Evolutionary conservation across 1,140 invertebrate genomes (phyloP).

Genomic region (Drosophila mayri): DNA sequence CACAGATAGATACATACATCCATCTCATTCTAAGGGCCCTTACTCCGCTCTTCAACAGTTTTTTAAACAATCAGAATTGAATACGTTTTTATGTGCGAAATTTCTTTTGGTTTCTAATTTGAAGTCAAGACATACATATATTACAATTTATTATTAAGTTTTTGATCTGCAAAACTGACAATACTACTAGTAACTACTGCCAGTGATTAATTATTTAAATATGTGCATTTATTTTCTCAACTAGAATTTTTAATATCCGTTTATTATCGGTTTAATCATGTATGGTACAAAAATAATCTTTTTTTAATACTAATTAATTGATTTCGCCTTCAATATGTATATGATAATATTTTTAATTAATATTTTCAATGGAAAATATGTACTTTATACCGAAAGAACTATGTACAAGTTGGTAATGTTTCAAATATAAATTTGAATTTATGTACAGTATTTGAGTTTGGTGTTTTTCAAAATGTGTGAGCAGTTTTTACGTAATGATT

Average conservation of each 20-base stretch:
- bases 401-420: slow-evolving; percentile 27
- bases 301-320: slow-evolving; percentile 39
- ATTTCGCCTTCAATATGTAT: slow-evolving; percentile 21
- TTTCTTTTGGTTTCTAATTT: slow-evolving; percentile 17
- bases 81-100: slow-evolving; percentile 27
- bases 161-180: slow-evolving; percentile 46
- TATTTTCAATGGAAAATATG: slow-evolving; percentile 46
- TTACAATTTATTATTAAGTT: slow-evolving; percentile 63
- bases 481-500: neutral
- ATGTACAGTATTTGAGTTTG: slow-evolving; percentile 28
- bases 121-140: slow-evolving; percentile 62
- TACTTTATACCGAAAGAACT: slow-evolving; percentile 6
- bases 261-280: slow-evolving; percentile 25
- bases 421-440: slow-evolving; percentile 25
- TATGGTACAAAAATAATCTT: slow-evolving; percentile 74
- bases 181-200: slow-evolving; percentile 40
- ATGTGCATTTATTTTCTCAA: slow-evolving; percentile 27
- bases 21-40: slow-evolving; percentile 21
- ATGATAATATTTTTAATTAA: slow-evolving; percentile 2
- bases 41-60: slow-evolving; percentile 19
- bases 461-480: slow-evolving; percentile 24
- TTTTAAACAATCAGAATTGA: slow-evolving; percentile 34
- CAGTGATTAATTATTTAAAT: slow-evolving; percentile 25
- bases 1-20: slow-evolving; percentile 11
- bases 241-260: slow-evolving; percentile 9